Evolutionary conservation across 2,113 vertebrate species (phyloP).

Genomic region (Panthera leo): DNA sequence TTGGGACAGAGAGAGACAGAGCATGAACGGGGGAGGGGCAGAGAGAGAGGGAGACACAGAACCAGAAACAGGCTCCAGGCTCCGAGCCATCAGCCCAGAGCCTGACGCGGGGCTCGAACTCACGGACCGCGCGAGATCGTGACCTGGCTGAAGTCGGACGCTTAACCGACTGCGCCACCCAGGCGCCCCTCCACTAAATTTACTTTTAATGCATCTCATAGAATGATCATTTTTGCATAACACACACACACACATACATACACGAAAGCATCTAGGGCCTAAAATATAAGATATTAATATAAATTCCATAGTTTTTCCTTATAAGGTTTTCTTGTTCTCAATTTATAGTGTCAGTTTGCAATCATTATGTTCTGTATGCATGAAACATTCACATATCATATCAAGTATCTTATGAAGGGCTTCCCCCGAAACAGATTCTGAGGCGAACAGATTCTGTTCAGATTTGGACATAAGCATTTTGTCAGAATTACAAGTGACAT

Average conservation of each 20-base stretch:
- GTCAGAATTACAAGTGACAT: not conserved
- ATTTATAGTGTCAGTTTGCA: not conserved
- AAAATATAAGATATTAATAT: not conserved
- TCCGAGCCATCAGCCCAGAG: too few species aligned
- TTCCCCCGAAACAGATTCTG: not conserved
- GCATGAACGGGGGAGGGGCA: too few species aligned
- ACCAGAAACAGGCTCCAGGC: too few species aligned
- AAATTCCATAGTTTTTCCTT: not conserved
- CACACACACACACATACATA: not conserved
- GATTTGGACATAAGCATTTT: not conserved
- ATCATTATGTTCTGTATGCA: not conserved
- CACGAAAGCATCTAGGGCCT: not conserved
- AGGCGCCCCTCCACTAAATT: constrained; percentile 60
- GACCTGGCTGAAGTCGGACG: too few species aligned
- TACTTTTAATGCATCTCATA: not conserved
- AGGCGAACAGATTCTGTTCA: not conserved
- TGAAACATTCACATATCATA: not conserved
- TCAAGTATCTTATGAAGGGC: not conserved
- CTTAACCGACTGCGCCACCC: too few species aligned
- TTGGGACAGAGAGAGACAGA: too few species aligned
- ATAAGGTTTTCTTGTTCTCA: not conserved
- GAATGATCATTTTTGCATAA: not conserved
- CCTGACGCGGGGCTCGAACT: too few species aligned
- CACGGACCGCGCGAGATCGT: too few species aligned
- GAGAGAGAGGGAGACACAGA: too few species aligned